Percentiles rank a stretch among this genome's conserved stretches.
phyloP scores from a whole-genome alignment of 2,113 vertebrate genomes.

The Nycticebus coucang region DNA sequence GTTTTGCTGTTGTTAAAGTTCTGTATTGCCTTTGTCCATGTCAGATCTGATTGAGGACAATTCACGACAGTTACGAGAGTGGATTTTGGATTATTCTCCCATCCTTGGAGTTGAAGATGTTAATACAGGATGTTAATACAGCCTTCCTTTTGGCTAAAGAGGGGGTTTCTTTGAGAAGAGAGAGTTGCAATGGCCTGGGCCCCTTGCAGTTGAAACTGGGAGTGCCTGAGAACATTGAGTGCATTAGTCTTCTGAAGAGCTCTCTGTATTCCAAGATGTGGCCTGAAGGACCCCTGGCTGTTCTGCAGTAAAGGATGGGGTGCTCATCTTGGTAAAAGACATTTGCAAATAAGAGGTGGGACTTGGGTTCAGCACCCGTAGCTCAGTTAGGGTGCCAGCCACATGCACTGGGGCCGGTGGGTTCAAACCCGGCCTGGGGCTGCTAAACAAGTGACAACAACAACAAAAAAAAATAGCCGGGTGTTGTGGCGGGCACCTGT shows the following conservation, averaged over 20 bases:
- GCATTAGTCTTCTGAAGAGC: background rate
- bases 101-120: background rate
- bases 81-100: background rate
- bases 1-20: background rate
- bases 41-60: background rate
- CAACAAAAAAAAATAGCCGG: too few relatives aligned
- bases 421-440: too few relatives aligned
- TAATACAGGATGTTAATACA: background rate
- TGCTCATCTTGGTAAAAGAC: too few relatives aligned
- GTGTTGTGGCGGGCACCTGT: too few relatives aligned
- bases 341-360: background rate
- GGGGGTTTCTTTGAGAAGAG: background rate
- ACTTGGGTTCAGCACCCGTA: too few relatives aligned
- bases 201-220: background rate
- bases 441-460: too few relatives aligned
- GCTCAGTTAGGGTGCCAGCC: too few relatives aligned
- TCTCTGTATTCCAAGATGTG: background rate
- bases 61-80: background rate
- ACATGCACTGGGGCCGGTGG: too few relatives aligned
- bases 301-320: background rate
- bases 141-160: background rate
- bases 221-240: background rate
- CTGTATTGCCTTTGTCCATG: background rate
- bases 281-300: background rate
- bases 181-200: too few relatives aligned